phyloP scores from a whole-genome alignment of 2,113 vertebrate genomes.

The Herpetotheres cachinnans region DNA sequence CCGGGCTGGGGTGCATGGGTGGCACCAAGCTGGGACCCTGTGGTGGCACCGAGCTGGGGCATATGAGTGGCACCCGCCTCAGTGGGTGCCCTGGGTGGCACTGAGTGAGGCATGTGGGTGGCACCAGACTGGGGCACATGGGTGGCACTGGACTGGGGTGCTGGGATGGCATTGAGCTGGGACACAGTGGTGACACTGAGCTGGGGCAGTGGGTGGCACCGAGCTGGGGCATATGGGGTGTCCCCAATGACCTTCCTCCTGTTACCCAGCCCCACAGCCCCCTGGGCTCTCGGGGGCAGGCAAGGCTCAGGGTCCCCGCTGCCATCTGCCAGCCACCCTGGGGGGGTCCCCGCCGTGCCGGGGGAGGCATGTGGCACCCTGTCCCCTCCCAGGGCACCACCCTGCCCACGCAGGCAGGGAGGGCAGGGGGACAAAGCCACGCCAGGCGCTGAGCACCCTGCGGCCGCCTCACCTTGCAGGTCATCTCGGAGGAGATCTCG shows the following conservation, averaged over 20 bases:
- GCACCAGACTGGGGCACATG: background rate
- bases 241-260: background rate
- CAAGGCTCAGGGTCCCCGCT: rapidly evolving
- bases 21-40: background rate
- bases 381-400: background rate
- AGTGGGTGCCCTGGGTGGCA: rapidly evolving
- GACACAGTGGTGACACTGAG: background rate
- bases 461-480: constrained; percentile 51
- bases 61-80: background rate
- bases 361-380: rapidly evolving
- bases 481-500: constrained; percentile 91
- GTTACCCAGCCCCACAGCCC: background rate
- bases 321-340: background rate
- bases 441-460: rapidly evolving
- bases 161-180: background rate
- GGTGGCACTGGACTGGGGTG: background rate
- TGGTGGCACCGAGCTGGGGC: background rate
- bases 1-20: background rate
- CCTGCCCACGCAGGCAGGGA: background rate
- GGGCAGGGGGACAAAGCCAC: background rate
- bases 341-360: rapidly evolving
- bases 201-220: background rate
- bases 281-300: rapidly evolving
- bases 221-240: background rate
- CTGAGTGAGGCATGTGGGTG: background rate